phyloP scores from a whole-genome alignment of 2,797 vertebrate genomes.

The Hybognathus amarus region DNA sequence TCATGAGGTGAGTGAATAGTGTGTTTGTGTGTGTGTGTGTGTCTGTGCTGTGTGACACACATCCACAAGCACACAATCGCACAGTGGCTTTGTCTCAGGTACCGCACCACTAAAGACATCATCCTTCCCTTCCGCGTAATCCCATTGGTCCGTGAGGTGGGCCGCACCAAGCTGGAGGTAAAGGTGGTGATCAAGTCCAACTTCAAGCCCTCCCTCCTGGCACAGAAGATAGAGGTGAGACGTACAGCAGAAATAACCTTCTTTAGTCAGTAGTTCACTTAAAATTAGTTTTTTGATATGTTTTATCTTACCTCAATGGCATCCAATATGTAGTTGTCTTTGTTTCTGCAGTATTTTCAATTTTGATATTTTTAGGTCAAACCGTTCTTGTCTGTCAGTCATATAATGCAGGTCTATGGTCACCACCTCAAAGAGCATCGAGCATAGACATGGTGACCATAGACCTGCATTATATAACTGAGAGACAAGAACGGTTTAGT shows the following conservation, averaged over 20 bases:
- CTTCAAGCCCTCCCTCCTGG: constrained; percentile 97
- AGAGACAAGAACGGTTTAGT: no score
- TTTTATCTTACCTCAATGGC: no score
- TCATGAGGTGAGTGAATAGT: constrained; percentile 88
- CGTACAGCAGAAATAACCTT: neutral
- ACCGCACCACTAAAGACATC: constrained; percentile 91
- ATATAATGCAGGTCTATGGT: no score
- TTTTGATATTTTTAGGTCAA: no score
- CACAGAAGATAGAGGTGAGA: constrained; percentile 98
- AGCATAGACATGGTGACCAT: no score
- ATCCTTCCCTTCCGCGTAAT: constrained; percentile 98
- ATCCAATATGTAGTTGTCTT: no score
- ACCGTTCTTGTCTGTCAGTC: no score
- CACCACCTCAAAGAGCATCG: no score
- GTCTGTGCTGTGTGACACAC: neutral
- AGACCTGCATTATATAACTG: no score
- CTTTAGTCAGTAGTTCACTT: neutral
- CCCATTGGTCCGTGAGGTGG: constrained; percentile 95
- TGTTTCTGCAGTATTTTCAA: no score
- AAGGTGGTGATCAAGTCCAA: constrained; percentile 99
- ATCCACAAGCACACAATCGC: neutral
- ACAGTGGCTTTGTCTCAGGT: constrained; percentile 39
- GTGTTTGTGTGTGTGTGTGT: neutral
- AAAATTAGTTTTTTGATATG: no score
- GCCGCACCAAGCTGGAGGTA: constrained; percentile 97